Evolutionary conservation across 2,797 vertebrate genomes (phyloP), one percentile per base, ranked within the genome.

Genomic region (Betta splendens): DNA sequence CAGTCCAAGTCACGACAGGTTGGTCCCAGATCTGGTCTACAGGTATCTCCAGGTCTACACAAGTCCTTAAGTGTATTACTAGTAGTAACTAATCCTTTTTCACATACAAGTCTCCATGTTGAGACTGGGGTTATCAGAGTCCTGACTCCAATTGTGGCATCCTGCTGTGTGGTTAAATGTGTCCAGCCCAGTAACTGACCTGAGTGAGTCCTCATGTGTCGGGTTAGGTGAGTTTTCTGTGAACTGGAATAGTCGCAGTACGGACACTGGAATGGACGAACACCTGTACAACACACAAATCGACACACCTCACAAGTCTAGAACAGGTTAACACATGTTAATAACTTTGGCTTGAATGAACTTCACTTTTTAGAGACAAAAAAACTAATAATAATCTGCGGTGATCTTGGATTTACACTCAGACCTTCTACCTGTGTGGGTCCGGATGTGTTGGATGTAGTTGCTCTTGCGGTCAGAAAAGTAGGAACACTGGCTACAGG

Each of bases 381-480:
- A n/a, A n/a, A n/a, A n/a, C n/a, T n/a, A n/a, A n/a, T n/a, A n/a
- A n/a, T n/a, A n/a, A n/a, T n/a, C n/a, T n/a, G n/a, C n/a, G n/a
- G n/a, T n/a, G n/a, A n/a, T n/a, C n/a, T n/a, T n/a, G n/a, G n/a
- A n/a, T n/a, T n/a, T n/a, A 35, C 5, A 26, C 29, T 8, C 5
- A 7, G 20, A 9, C 5, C 8, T n/a, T 83, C 61, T 86, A 98
- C 97, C 97, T 72, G 98, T 98, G 80, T 99, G 98, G 4, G 96
- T 99, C 68, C 96, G 89, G 77, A 99, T 96, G 87, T 99, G 98
- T 25, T 99, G 98, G 72, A 99, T 93, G 52, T 99, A 99, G 88
- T 99, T 98, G 83, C 98, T 99, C 83, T 99, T 98, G 71, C 97
- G 92, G 85, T 99, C 98, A 0, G 96, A 98, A 88, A 98, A 99